Percentiles rank a stretch among this genome's conserved stretches.
Conservation (phyloP, 1,140 invertebrate species). For the Lordiphosa stackelbergi region DNA sequence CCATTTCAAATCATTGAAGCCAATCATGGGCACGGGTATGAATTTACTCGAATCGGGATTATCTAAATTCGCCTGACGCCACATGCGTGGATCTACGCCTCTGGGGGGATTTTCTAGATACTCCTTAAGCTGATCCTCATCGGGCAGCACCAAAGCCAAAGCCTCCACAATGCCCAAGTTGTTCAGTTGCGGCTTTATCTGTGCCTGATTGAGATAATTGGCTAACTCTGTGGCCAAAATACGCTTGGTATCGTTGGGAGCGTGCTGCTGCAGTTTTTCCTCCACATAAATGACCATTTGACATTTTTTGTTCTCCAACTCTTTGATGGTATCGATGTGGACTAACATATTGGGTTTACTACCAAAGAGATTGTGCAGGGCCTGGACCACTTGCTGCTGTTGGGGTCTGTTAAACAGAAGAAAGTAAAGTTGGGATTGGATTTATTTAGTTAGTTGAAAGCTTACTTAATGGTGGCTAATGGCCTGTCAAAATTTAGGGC, state of each 20-base stretch:
- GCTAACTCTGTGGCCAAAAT: conserved; percentile 86
- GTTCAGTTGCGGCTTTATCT: conserved; percentile 83
- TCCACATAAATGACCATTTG: conserved; percentile 89
- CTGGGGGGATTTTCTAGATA: conserved; percentile 92
- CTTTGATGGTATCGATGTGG: conserved; percentile 86
- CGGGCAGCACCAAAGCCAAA: conserved; percentile 82
- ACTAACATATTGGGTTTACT: conserved; percentile 90
- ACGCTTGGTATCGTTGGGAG: conserved; percentile 80
- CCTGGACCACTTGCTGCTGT: conserved; percentile 84
- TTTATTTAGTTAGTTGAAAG: not conserved
- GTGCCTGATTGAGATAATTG: conserved; percentile 82
- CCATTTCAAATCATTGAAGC: conserved; percentile 87
- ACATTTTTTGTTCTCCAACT: conserved; percentile 85
- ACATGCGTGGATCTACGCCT: conserved; percentile 87
- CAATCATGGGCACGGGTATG: conserved; percentile 94
- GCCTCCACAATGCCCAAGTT: conserved; percentile 83
- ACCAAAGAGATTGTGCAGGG: conserved; percentile 84
- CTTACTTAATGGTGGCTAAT: conserved; percentile 57
- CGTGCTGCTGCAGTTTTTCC: conserved; percentile 83
- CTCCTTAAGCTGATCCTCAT: conserved; percentile 88
- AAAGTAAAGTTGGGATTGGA: not conserved
- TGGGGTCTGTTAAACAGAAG: conserved; percentile 78
- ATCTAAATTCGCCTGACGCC: conserved; percentile 94
- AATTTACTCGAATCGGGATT: conserved; percentile 94
- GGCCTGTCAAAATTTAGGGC: conserved; percentile 88